Evolutionary conservation across 2,888 invertebrate species (phyloP), one percentile per base, ranked within the genome.

Genomic region (Schizaphis graminum): DNA sequence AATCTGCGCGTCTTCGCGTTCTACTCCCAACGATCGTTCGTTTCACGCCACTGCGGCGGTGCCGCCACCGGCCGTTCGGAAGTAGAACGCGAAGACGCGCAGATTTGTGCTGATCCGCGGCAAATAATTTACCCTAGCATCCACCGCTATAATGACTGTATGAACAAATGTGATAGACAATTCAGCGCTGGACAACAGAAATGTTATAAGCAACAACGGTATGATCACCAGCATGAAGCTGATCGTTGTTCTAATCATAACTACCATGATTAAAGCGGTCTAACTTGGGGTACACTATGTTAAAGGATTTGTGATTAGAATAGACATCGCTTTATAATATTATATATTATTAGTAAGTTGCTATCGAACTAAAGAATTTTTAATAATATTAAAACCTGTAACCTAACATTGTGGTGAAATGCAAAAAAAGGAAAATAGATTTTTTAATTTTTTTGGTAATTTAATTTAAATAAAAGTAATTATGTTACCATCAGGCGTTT

Each of bases 401-500:
- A 21, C 21, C 3, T 53, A 11, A 0, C 16, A 16, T 53, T 44
- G 44, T 44, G 44, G 5, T 53, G 53, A 53, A 21, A 53, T 53
- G 5, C 4, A 44, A 77, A 57, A 57, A 85, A 84, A 0, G 0
- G 35, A 92, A 61, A 41, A 35, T 56, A 26, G 47, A 57, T 89
- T 93, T 89, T 91, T 91, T 47, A 35, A 24, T 91, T 89, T 56
- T 93, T 85, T 61, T 93, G 57, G 56, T 91, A 77, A 67, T 92
- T 84, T 53, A 86, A 94, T 88, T 91, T 95, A 94, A 94, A 95
- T 94, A 94, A 94, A 90, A 94, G 94, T 86, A 87, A 94, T 91
- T 94, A 94, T 94, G 91, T 67, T 87, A 94, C 94, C 87, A 90
- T 91, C 24, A 91, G 67, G 91, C 87, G 95, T 97, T 98, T 41